A percentile compares a stretch with the other conserved stretches of the same genome.
These are phyloP conservation scores for Stercorarius parasiticus DNA, from an alignment of 2,113 vertebrate genomes.

Conservation along the genomic window DNA sequence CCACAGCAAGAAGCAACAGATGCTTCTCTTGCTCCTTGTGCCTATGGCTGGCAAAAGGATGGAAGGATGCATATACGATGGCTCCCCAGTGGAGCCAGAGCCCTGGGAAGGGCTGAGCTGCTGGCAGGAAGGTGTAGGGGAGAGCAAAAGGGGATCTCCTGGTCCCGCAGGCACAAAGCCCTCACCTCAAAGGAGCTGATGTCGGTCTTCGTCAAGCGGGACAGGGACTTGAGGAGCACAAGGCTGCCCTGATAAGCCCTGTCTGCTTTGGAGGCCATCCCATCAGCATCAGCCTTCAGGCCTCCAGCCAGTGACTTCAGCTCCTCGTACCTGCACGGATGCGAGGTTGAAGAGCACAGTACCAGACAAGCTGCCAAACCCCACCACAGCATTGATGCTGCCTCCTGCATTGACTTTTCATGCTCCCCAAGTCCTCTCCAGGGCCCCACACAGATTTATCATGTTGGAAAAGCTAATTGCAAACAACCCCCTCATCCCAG, in stretches of 20 bases:
- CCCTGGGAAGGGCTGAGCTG: not conserved
- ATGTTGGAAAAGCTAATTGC: not conserved
- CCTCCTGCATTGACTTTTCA: not conserved
- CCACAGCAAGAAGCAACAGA: rapidly evolving
- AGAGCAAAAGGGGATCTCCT: not conserved
- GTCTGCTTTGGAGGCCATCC: constrained; percentile 41
- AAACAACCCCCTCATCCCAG: not conserved
- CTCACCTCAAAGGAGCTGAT: constrained; percentile 64
- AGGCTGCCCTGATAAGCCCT: constrained; percentile 64
- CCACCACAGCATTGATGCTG: not conserved
- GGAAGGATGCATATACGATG: not conserved
- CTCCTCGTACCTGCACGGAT: constrained; percentile 55
- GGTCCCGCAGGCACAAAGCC: not conserved
- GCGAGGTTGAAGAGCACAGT: not conserved
- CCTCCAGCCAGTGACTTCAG: constrained; percentile 44
- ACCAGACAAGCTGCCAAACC: not conserved
- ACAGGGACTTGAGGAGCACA: constrained; percentile 48
- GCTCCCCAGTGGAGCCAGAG: not conserved
- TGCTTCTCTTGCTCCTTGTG: not conserved
- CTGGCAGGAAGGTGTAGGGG: not conserved
- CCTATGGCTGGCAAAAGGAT: not conserved
- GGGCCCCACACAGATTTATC: too few relatives aligned
- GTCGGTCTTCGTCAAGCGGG: constrained; percentile 10
- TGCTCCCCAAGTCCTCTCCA: not conserved
- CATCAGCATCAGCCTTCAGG: constrained; percentile 56